Base-by-base conservation (phyloP, 2,113 vertebrate genomes). In the Halichoerus grypus region DNA sequence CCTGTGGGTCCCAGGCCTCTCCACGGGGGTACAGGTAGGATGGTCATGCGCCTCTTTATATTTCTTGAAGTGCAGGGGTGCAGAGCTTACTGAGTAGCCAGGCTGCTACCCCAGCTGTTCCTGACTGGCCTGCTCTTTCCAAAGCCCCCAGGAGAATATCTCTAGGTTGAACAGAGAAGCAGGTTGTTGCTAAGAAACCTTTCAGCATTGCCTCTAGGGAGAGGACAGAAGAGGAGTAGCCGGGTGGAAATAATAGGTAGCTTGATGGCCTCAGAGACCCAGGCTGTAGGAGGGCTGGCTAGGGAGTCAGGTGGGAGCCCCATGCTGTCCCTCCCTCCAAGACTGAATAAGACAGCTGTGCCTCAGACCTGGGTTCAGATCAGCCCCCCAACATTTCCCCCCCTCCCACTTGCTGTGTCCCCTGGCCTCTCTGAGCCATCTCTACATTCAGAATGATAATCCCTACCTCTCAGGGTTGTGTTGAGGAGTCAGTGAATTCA, bases 181-280 rank as follows among this genome's bases (percentile, higher is more conserved):
- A 81, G 13, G 42, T 88, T n/a, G 96, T 98, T 97, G 97, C 96
- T 97, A 95, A 65, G 96, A 74, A 63, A 95, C 61, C 69, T 82
- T 81, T 65, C 55, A 85, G 53, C 24, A n/a, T 77, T 46, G 53
- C 59, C 89, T 90, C 88, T 53, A 72, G 88, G 51, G 90, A 96
- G 88, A 87, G 2, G 28, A 69, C 22, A 8, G 65, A 21, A 63
- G 65, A 86, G 42, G 24, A 33, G 65, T 57, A 57, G 18, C 2
- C 31, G 71, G 39, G 57, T 33, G 94, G 90, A 97, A 94, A 84
- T 89, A 91, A 74, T 5, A 74, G 77, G 36, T 59, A 65, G 69
- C 39, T 77, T 28, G 55, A n/a, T 2, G 80, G 28, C n/a, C 53
- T 61, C 72, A 39, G 28, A 96, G 93, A 77, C 33, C 46, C 69